Conservation (phyloP, 2,797 vertebrate genomes). For the Graptemys geographica region DNA sequence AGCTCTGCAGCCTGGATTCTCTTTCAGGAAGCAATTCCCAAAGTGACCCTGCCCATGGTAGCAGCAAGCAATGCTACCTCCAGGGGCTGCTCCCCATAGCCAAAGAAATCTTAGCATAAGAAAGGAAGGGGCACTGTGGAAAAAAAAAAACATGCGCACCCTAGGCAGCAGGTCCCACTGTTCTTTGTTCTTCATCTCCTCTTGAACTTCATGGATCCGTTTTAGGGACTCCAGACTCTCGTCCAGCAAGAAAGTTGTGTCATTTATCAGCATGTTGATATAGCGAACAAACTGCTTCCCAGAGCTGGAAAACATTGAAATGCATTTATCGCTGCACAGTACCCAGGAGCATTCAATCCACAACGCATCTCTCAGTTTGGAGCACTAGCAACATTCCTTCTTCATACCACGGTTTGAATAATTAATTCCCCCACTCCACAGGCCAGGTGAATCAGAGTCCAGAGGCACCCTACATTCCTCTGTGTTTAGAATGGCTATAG, state of each 20-base stretch:
- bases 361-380: not conserved
- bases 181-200: constrained; percentile 99
- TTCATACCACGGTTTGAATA: not conserved
- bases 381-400: not conserved
- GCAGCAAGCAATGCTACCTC: constrained; percentile 24
- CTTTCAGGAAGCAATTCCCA: constrained; percentile 28
- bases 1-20: not conserved
- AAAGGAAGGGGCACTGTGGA: constrained; percentile 52
- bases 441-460: not conserved
- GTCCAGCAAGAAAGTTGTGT: constrained; percentile 98
- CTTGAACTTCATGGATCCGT: constrained; percentile 98
- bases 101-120: not conserved
- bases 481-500: not conserved
- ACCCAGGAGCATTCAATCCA: constrained; percentile 27
- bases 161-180: constrained; percentile 97
- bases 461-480: not conserved
- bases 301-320: constrained; percentile 84
- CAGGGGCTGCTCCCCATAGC: not conserved
- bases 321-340: constrained; percentile 4
- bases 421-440: not conserved
- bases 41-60: not conserved
- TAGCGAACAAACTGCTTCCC: constrained; percentile 99
- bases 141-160: constrained; percentile 82
- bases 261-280: constrained; percentile 99
- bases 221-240: constrained; percentile 98